Base-by-base conservation (phyloP, 2,797 vertebrate genomes). In the Linurgus olivaceus region DNA sequence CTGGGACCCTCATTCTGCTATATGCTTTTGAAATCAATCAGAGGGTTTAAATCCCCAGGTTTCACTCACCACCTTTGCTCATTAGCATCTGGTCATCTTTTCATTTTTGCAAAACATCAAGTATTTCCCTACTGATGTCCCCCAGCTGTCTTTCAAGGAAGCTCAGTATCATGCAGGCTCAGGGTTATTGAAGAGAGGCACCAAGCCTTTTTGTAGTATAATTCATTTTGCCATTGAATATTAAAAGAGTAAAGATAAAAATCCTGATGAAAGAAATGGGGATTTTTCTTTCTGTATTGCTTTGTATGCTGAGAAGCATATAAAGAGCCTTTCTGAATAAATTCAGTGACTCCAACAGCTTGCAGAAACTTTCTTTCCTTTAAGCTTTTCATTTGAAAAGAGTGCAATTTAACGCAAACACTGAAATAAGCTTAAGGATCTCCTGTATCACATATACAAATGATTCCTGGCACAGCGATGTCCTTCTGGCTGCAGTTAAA, bases 211-310 rank as follows among this genome's bases (percentile, higher is more conserved):
- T 81, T 92, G 86, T 88, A 58, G 51, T 67, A 65, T 76, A 73
- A 94, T 88, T 84, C 77, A 61, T 83, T 92, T 93, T 91, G 38
- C 68, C 50, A 54, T 14, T 84, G 63, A 94, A 84, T 82, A 77
- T 78, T 93, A 91, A 89, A 95, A 68, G 45, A 75, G 17, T 38
- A 54, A 48, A 93, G 70, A 95, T 91, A 67, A 96, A 97, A 94
- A 67, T 86, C 35, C 66, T 76, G 91, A 93, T 94, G 87, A 96
- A 94, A 97, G 82, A 78, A 94, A 86, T 52, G 29, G 83, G 48
- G 82, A 57, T 61, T 93, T 87, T 95, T 87, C 73, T 62, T 90
- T 70, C 59, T 81, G 15, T 80, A 25, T 78, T 88, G 59, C 84
- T 96, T 94, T 86, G 31, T 90, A 84, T 80, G 75, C 76, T 79